Base-by-base conservation (phyloP, 2,113 vertebrate genomes). In the Paramormyrops kingsleyae region DNA sequence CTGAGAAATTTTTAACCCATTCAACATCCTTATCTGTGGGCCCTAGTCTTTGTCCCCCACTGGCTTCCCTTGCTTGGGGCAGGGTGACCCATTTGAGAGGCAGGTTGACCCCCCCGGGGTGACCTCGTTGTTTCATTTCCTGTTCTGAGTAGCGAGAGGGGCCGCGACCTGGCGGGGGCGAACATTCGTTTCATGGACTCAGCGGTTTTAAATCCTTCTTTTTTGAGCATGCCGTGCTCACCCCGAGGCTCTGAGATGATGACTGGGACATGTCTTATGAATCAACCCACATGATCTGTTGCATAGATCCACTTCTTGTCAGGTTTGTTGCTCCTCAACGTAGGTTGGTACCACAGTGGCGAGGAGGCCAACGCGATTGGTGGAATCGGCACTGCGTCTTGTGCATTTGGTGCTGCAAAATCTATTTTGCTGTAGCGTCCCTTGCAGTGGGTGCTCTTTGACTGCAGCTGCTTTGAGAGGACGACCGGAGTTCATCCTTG, bases 111-210 rank as follows among this genome's bases (percentile, higher is more conserved):
- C 87, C 87, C 52, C 87, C 62, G 21, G 15, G 19, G 19, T n/a
- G 87, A 88, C 56, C 87, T 46, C 62, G 87, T 39, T 12, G 87
- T 88, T 88, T 50, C 87, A 50, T 88, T 88, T 88, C 87, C 87
- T 88, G 87, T 50, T 59, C 87, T 88, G 87, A 66, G 56, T 21
- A 19, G 49, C 24, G n/a, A 53, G 49, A 24, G 56, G 49, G 84
- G 46, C 46, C 27, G 15, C 12, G 27, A 17, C 49, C 49, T 39
- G 83, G 83, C 39, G 31, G 50, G 13, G 50, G 31, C 9, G 9
- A 31, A 13, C 87, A 27, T 66, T 88, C 21, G 0, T 46, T 62
- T 62, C 52, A 87, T 12, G 56, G 35, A 19, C 53, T 62, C 87
- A 24, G 56, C 53, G 66, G 27, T 59, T 88, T 88, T n/a, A n/a